Conservation (phyloP, 1,140 invertebrate species). For the Bombus ignitus region DNA sequence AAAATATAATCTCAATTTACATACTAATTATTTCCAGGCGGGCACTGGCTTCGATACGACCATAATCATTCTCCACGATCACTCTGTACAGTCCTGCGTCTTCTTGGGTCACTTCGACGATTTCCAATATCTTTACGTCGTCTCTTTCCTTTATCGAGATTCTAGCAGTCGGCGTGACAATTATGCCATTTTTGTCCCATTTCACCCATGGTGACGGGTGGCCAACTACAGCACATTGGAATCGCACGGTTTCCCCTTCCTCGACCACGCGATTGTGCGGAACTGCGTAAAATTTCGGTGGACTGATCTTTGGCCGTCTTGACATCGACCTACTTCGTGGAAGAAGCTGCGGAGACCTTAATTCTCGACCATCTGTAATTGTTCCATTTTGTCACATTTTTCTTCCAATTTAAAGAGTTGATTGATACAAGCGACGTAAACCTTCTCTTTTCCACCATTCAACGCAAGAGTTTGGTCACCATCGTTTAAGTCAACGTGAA, state of each 20-base stretch:
- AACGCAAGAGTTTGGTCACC: too few relatives aligned
- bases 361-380: constrained; percentile 71
- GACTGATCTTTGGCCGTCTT: constrained; percentile 77
- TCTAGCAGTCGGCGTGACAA: constrained; percentile 86
- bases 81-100: constrained; percentile 93
- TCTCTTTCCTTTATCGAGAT: constrained; percentile 89
- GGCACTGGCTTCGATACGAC: constrained; percentile 90
- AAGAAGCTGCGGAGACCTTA: constrained; percentile 68
- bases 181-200: constrained; percentile 91
- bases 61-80: constrained; percentile 91
- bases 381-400: not conserved
- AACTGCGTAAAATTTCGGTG: constrained; percentile 93
- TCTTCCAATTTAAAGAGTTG: not conserved
- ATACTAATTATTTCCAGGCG: constrained; percentile 90
- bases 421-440: not conserved
- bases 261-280: constrained; percentile 93
- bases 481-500: too few relatives aligned
- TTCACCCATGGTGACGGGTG: constrained; percentile 89
- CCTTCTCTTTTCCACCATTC: too few relatives aligned
- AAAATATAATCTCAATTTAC: constrained; percentile 58
- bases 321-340: constrained; percentile 62
- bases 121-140: constrained; percentile 90
- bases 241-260: constrained; percentile 90
- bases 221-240: constrained; percentile 91
- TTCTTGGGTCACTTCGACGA: constrained; percentile 88